Evolutionary conservation across 2,113 vertebrate genomes (phyloP).

Genomic region (Sprattus sprattus): DNA sequence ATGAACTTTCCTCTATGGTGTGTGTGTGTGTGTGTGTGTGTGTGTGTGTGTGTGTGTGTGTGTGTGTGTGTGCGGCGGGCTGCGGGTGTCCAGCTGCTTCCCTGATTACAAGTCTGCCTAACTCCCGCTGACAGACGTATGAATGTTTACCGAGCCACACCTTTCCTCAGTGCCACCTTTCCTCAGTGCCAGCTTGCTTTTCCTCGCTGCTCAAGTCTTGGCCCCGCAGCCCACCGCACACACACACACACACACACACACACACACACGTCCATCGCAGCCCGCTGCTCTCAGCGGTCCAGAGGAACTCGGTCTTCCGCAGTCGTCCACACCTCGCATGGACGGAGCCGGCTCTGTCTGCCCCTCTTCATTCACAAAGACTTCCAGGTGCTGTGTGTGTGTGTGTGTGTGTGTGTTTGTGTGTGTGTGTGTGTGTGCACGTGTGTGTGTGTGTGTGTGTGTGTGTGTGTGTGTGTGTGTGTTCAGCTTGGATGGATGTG

Average conservation of each 20-base stretch:
- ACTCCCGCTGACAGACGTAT: conserved; percentile 41
- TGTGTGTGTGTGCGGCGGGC: too few species aligned
- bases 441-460: too few species aligned
- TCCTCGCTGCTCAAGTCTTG: not conserved
- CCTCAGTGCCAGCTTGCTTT: not conserved
- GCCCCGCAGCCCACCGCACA: not conserved
- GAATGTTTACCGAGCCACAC: conserved; percentile 34
- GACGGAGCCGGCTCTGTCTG: not conserved
- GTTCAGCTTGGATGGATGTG: not conserved
- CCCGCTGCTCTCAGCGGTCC: not conserved
- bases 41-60: too few species aligned
- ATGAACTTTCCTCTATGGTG: conserved; percentile 22
- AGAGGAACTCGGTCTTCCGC: not conserved
- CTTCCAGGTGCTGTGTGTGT: not conserved
- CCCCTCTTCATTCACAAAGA: not conserved
- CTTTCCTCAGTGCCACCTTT: conserved; percentile 13
- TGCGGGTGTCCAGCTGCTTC: conserved; percentile 47
- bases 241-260: too few species aligned
- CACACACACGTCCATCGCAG: not conserved
- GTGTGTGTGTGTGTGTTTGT: too few species aligned
- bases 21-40: too few species aligned
- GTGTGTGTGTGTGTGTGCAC: too few species aligned
- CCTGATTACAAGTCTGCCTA: conserved; percentile 1
- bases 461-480: not conserved
- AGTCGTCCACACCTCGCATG: not conserved